Percentiles rank a stretch among this genome's conserved stretches.
These are phyloP conservation scores for Atopsyche davidsoni DNA, from an alignment of 1,140 invertebrate genomes.

Conservation along the genomic window DNA sequence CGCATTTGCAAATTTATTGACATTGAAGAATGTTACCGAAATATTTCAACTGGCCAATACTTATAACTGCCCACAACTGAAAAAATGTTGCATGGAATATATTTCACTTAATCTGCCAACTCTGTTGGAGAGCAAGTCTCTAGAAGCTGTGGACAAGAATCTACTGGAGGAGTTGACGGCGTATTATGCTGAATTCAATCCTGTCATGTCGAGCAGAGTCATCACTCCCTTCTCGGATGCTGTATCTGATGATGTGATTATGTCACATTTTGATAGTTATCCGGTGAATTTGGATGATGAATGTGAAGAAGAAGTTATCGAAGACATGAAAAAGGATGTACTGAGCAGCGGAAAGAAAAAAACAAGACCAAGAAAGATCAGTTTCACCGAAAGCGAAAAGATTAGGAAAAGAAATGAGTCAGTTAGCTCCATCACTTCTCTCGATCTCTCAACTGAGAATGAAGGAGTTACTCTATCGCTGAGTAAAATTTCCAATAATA, in stretches of 20 bases:
- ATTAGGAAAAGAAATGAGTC: slow-evolving; percentile 45
- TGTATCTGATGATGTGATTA: slow-evolving; percentile 49
- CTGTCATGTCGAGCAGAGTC: slow-evolving; percentile 48
- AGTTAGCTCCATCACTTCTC: slow-evolving; percentile 41
- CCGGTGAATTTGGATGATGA: slow-evolving; percentile 41
- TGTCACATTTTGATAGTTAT: slow-evolving; percentile 41
- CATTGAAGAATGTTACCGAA: slow-evolving; percentile 62
- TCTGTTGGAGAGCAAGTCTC: slow-evolving; percentile 57
- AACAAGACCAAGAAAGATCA: slow-evolving; percentile 38
- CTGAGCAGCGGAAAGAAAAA: slow-evolving; percentile 38
- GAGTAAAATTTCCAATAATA: slow-evolving; percentile 38
- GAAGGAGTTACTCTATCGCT: slow-evolving; percentile 43
- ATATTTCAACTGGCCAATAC: slow-evolving; percentile 61
- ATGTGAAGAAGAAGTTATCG: slow-evolving; percentile 35
- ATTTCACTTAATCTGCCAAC: slow-evolving; percentile 61
- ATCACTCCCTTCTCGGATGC: slow-evolving; percentile 59
- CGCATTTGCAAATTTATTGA: slow-evolving; percentile 53
- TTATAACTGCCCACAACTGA: slow-evolving; percentile 61
- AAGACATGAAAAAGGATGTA: slow-evolving; percentile 37
- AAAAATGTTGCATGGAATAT: slow-evolving; percentile 63
- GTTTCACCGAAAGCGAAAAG: slow-evolving; percentile 45
- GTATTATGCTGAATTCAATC: slow-evolving; percentile 54
- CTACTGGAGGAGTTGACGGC: slow-evolving; percentile 55
- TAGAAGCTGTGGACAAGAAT: slow-evolving; percentile 53
- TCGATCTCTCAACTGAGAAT: slow-evolving; percentile 41